A percentile compares a stretch with the other conserved stretches of the same genome.
These are phyloP conservation scores for Thomomys bottae DNA, from an alignment of 2,113 vertebrate species.

Conservation along the genomic window DNA sequence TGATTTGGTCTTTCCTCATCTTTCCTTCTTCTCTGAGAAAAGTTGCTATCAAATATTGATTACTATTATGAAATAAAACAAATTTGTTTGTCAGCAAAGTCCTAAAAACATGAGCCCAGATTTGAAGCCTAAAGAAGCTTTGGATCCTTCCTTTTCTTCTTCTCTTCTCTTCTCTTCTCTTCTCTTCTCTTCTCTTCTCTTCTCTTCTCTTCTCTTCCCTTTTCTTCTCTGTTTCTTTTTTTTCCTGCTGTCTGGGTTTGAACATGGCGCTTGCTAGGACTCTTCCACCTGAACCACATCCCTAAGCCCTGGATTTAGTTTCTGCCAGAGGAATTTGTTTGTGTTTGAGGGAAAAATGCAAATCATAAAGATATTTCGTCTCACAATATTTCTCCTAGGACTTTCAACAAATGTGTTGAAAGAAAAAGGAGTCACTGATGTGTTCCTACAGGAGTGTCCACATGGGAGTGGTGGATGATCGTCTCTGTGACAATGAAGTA, in stretches of 20 bases:
- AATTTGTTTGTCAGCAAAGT: not conserved
- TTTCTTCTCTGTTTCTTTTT: not conserved
- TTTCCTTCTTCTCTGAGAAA: not conserved
- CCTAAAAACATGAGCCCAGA: not conserved
- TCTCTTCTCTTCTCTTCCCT: too few relatives aligned
- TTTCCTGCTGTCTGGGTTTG: not conserved
- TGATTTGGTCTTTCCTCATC: too few relatives aligned
- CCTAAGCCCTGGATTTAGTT: too few relatives aligned
- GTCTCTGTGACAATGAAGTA: not conserved
- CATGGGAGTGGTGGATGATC: not conserved
- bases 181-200: too few relatives aligned
- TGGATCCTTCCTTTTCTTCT: too few relatives aligned
- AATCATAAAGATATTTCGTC: not conserved
- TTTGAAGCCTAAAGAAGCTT: not conserved
- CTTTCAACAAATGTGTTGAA: not conserved
- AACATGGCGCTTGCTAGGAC: too few relatives aligned
- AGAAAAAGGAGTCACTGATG: not conserved
- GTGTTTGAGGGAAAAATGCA: not conserved
- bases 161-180: too few relatives aligned
- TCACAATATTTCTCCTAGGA: not conserved
- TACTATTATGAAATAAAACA: constrained; percentile 48
- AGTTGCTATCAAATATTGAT: not conserved
- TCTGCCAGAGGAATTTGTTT: not conserved
- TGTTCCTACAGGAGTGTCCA: not conserved
- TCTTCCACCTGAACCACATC: too few relatives aligned